Conservation (phyloP, 2,113 vertebrate genomes). For the Eolophus roseicapilla region DNA sequence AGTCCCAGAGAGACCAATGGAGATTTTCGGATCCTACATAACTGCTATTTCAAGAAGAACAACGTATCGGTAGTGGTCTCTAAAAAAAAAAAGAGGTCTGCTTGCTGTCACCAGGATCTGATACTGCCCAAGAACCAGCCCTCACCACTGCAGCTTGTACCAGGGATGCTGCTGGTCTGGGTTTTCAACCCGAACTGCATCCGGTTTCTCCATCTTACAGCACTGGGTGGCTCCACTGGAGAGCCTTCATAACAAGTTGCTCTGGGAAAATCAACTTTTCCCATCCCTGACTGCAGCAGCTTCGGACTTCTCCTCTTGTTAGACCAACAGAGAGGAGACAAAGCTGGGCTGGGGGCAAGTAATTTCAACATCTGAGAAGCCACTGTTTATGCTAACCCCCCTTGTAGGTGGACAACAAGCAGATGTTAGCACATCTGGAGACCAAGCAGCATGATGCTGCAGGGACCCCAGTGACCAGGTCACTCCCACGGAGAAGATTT, state of each 20-base stretch:
- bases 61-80: fast-evolving
- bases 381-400: background rate
- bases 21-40: background rate
- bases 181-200: background rate
- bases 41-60: background rate
- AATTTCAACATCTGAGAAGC: fast-evolving
- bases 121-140: background rate
- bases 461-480: background rate
- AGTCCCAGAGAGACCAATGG: background rate
- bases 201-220: background rate
- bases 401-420: background rate
- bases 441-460: background rate
- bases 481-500: background rate
- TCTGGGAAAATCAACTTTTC: background rate
- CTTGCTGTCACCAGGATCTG: background rate
- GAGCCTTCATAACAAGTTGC: background rate
- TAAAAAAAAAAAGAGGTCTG: background rate
- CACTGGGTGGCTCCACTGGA: background rate
- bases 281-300: background rate
- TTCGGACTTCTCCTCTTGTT: background rate
- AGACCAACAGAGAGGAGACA: background rate
- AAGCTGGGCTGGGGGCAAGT: background rate
- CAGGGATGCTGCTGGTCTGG: background rate
- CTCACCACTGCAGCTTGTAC: background rate
- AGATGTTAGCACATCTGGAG: background rate